These are phyloP conservation scores for Trichonephila clavipes DNA, from an alignment of 1,140 invertebrate genomes.

Conservation along the genomic window DNA sequence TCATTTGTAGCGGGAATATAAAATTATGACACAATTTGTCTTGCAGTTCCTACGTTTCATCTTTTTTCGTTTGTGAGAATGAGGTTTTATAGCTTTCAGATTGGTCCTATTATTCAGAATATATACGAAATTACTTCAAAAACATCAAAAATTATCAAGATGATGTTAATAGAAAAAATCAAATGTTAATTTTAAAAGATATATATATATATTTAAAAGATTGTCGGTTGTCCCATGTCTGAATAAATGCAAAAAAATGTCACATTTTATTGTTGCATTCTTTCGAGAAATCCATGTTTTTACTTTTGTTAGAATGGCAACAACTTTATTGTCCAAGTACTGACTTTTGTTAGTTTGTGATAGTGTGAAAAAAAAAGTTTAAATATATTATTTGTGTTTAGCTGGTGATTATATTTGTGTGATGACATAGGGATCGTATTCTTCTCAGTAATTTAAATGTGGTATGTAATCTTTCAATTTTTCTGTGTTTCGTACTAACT, in stretches of 20 bases:
- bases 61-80: too few relatives aligned
- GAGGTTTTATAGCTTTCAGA: too few relatives aligned
- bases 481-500: background rate
- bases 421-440: background rate
- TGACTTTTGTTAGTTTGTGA: constrained; percentile 63
- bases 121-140: too few relatives aligned
- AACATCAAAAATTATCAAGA: too few relatives aligned
- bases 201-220: too few relatives aligned
- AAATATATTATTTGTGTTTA: background rate
- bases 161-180: too few relatives aligned
- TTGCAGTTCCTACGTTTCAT: too few relatives aligned
- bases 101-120: too few relatives aligned
- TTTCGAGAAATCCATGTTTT: background rate
- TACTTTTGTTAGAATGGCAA: background rate
- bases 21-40: too few relatives aligned
- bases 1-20: too few relatives aligned
- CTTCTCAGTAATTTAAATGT: background rate
- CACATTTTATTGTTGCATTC: background rate
- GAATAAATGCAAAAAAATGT: background rate
- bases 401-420: background rate
- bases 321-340: constrained; percentile 1
- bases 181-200: too few relatives aligned
- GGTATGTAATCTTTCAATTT: background rate
- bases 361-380: constrained; percentile 1
- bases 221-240: too few relatives aligned